Evolutionary conservation across 2,888 invertebrate species (phyloP).

Genomic region (Ophion costatus): DNA sequence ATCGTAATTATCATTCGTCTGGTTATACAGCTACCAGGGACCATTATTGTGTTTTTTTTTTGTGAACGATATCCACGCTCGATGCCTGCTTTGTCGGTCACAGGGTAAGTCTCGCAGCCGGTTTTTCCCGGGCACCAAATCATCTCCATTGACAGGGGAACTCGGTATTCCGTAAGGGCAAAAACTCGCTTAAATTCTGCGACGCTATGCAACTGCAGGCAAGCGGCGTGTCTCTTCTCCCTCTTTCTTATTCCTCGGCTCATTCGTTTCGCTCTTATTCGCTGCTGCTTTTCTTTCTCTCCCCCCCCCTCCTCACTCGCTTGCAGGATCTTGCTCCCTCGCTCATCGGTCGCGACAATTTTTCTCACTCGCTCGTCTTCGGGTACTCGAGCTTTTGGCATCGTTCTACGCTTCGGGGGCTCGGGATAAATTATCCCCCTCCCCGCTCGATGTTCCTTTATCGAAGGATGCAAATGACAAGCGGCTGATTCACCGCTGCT

Average conservation of each 20-base stretch:
- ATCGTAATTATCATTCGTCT: background rate
- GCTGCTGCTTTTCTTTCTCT: slow-evolving; percentile 18
- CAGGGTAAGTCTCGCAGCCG: slow-evolving; percentile 75
- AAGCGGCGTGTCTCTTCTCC: slow-evolving; percentile 41
- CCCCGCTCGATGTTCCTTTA: slow-evolving; percentile 45
- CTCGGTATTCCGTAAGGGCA: slow-evolving; percentile 70
- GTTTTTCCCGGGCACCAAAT: slow-evolving; percentile 79
- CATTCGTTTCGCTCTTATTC: slow-evolving; percentile 35
- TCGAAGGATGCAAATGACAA: slow-evolving; percentile 80
- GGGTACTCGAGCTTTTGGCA: slow-evolving; percentile 50
- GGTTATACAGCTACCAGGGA: background rate
- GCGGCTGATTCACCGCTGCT: slow-evolving; percentile 79
- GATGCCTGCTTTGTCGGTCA: slow-evolving; percentile 45
- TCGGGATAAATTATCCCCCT: slow-evolving; percentile 13
- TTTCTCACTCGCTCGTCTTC: slow-evolving; percentile 52
- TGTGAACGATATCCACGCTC: background rate
- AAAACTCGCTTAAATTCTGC: slow-evolving; percentile 80
- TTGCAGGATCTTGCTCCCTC: background rate
- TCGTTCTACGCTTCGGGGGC: slow-evolving; percentile 24
- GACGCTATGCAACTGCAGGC: slow-evolving; percentile 65
- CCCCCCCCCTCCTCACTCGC: no score
- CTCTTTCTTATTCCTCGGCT: slow-evolving; percentile 23
- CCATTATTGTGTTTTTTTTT: background rate
- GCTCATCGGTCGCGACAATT: slow-evolving; percentile 39
- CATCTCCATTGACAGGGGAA: slow-evolving; percentile 79